phyloP scores from a whole-genome alignment of 2,888 invertebrate species.

The Andrena fulva region DNA sequence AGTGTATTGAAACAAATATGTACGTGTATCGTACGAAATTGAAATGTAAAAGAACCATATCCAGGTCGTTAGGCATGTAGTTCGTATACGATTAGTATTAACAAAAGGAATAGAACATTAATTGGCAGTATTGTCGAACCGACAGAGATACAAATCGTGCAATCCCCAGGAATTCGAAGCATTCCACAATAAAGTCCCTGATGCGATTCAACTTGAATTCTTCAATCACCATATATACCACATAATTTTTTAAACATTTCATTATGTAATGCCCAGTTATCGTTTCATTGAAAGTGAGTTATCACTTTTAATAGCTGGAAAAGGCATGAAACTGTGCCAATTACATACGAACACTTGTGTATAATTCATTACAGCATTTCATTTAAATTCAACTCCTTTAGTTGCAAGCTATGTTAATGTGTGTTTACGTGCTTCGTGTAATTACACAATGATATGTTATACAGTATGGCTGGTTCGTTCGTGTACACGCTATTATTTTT shows the following conservation, averaged over 20 bases:
- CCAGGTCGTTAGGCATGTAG: slow-evolving; percentile 12
- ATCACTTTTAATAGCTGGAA: neutral
- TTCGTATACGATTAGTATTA: neutral
- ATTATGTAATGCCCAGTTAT: neutral
- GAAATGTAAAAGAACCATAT: slow-evolving; percentile 18
- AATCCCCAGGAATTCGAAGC: neutral
- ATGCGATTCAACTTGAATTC: neutral
- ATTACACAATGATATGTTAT: neutral
- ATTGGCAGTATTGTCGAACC: neutral
- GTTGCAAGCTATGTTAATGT: neutral
- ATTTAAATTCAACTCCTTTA: neutral
- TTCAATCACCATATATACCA: neutral
- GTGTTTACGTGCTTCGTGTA: neutral
- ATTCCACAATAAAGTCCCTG: neutral
- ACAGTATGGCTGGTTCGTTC: too few relatives aligned
- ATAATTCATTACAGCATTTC: neutral
- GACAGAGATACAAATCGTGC: neutral
- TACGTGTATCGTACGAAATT: slow-evolving; percentile 13
- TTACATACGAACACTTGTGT: neutral
- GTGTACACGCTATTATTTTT: too few relatives aligned
- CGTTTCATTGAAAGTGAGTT: neutral
- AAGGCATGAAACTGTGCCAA: neutral
- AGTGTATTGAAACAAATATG: neutral
- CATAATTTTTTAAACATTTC: neutral
- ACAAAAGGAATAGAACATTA: slow-evolving; percentile 1